A percentile compares a stretch with the other conserved stretches of the same genome.
phyloP scores from a whole-genome alignment of 2,113 vertebrate species.

The Recurvirostra avosetta region DNA sequence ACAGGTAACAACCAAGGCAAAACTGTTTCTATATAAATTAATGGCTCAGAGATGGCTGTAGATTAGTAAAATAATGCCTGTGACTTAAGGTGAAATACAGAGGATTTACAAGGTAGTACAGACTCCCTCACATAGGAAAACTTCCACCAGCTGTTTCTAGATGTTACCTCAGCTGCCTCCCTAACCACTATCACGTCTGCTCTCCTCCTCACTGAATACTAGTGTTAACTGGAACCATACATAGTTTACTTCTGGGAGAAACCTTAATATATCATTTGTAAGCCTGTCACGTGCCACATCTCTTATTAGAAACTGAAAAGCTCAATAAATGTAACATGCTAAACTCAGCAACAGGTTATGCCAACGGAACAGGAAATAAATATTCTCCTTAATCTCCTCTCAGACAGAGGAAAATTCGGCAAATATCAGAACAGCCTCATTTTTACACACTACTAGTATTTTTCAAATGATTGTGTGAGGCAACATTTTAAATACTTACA shows the following conservation, averaged over 20 bases:
- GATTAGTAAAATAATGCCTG: background rate
- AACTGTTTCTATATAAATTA: background rate
- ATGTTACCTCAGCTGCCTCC: conserved; percentile 46
- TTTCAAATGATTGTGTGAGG: background rate
- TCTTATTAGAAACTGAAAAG: background rate
- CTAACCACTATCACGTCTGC: conserved; percentile 32
- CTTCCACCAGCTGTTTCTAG: conserved; percentile 40
- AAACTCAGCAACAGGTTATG: background rate
- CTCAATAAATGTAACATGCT: background rate
- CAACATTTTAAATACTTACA: background rate
- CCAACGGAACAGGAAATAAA: background rate
- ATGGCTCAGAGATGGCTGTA: background rate
- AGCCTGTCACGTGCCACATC: background rate
- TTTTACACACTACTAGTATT: background rate
- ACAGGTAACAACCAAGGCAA: background rate
- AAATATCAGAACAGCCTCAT: background rate
- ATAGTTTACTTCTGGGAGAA: background rate
- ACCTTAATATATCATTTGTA: background rate
- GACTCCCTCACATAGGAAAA: background rate
- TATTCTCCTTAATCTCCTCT: background rate
- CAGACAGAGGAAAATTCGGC: background rate
- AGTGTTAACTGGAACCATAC: conserved; percentile 11
- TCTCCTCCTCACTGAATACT: conserved; percentile 15
- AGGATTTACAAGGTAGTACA: background rate
- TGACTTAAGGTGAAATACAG: background rate